Evolutionary conservation across 2,113 vertebrate genomes (phyloP), one percentile per base, ranked within the genome.

Genomic region (Anhinga anhinga): DNA sequence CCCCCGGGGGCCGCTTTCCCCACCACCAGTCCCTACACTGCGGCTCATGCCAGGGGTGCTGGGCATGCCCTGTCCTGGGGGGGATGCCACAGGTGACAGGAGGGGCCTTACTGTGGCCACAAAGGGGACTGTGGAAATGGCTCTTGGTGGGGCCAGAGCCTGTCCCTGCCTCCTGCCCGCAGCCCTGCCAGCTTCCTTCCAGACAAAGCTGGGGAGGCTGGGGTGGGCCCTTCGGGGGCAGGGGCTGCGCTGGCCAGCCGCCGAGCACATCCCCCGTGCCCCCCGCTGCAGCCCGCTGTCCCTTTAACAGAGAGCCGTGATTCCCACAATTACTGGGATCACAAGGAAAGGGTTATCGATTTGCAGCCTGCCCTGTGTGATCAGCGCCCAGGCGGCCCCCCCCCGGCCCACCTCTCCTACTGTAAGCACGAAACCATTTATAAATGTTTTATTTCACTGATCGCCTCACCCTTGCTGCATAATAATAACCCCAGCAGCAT

Each of bases 291-390:
- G 97, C 84, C 93, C 78, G 63, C 97, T 97, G 94, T 97, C 96
- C 97, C 98, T 98, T 98, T 98, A 98, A 98, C 98, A 94, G 98
- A 97, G 98, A 97, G 96, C 98, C 85, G 96, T 91, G 96, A 98
- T 98, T 97, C 97, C 98, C 97, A 97, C 98, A 98, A 98, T 98
- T 98, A 98, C 98, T 93, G 97, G 97, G 98, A 98, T 98, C 98
- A 98, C 98, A 97, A 98, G 93, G 97, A 97, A 97, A 95, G 96
- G 94, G 96, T 97, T 98, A 98, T 98, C 96, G 98, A 98, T 98
- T 97, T 63, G 96, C 96, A 98, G 98, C 95, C 98, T 85, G 97
- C 95, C 47, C 96, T 97, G 98, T 96, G 97, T 97, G 97, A 98
- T 96, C 98, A 95, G 97, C 95, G 86, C 77, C 96, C 74, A 19